Conservation (phyloP, 1,140 invertebrate genomes). For the Zaprionus capensis region DNA sequence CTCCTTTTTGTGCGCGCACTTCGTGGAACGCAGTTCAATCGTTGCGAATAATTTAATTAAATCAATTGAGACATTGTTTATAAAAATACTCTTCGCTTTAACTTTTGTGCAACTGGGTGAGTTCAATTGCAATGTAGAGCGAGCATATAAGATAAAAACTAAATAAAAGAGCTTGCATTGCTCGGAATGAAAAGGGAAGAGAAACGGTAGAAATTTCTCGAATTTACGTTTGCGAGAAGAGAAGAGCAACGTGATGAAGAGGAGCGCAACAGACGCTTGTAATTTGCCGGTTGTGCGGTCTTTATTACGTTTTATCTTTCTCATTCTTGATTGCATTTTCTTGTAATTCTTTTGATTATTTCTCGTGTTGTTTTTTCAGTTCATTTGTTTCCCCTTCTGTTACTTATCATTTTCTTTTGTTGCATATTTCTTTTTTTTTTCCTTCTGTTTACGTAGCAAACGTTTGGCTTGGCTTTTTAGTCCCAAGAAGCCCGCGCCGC, state of each 20-base stretch:
- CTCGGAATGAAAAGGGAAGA: not conserved
- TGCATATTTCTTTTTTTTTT: constrained; percentile 34
- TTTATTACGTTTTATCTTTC: constrained; percentile 13
- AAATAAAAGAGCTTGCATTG: not conserved
- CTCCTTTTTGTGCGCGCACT: not conserved
- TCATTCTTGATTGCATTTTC: constrained; percentile 31
- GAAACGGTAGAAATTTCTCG: constrained; percentile 16
- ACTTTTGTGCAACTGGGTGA: constrained; percentile 21
- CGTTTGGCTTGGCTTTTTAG: constrained; percentile 80
- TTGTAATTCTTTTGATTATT: constrained; percentile 41
- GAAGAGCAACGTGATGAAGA: constrained; percentile 12
- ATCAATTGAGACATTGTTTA: not conserved
- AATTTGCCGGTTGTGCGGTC: not conserved
- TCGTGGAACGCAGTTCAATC: not conserved
- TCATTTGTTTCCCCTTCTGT: constrained; percentile 31
- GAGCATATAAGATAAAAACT: not conserved
- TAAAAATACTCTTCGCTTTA: not conserved
- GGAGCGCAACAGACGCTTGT: not conserved
- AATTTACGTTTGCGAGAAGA: constrained; percentile 5
- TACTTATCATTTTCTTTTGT: constrained; percentile 20
- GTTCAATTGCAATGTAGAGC: not conserved
- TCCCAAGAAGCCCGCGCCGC: constrained; percentile 67
- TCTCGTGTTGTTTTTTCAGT: constrained; percentile 34
- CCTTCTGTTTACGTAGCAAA: constrained; percentile 69
- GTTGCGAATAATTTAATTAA: not conserved